Base-by-base conservation (phyloP, 2,113 vertebrate species). In the Genyomyrus donnyi region DNA sequence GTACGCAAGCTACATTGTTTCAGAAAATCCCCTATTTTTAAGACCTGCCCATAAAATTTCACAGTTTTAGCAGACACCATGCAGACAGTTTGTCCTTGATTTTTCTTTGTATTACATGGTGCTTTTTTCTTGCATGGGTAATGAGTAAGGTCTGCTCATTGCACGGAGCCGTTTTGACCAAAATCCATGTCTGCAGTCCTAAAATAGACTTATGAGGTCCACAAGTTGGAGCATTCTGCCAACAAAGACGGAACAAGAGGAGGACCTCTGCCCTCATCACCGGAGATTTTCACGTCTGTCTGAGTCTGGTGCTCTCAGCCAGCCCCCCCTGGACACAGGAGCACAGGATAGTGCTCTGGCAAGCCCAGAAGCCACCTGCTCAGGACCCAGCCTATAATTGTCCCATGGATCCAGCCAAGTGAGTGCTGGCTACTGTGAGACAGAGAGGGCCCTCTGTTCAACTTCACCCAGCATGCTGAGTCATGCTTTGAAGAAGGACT, bases 311-410 rank as follows among this genome's bases (percentile, higher is more conserved):
- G n/a, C 77, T 70, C 53, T 58, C 52, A 7, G 53, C 21, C 48
- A 56, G 77, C 77, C 50, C 45, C 77, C 70, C 6, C 35, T 48
- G 77, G 45, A 27, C 89, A 53, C 89, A 45, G 89, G 45, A 58
- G 42, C 45, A 21, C 84, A 50, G 89, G 45, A 46, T 1, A 15
- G 4, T n/a, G n/a, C 48, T 87, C 45, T 74, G 85, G 46, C 89
- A 74, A 91, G 92, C 92, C 91, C 91, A 93, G 93, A 62, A 70
- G 70, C 93, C 94, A 95, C 94, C 94, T 95, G 94, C 91, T 93
- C 93, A 90, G 93, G 91, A 53, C 93, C 92, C 90, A 93, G 93
- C n/a, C 88, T 80, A 93, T 94, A 94, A 95, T 94, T 93, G 94
- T 93, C 94, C 94, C 91, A 93, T 93, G 91, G 93, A 93, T 92